These are phyloP conservation scores for Rosalia funebris DNA, from an alignment of 2,888 invertebrate species.

Conservation along the genomic window DNA sequence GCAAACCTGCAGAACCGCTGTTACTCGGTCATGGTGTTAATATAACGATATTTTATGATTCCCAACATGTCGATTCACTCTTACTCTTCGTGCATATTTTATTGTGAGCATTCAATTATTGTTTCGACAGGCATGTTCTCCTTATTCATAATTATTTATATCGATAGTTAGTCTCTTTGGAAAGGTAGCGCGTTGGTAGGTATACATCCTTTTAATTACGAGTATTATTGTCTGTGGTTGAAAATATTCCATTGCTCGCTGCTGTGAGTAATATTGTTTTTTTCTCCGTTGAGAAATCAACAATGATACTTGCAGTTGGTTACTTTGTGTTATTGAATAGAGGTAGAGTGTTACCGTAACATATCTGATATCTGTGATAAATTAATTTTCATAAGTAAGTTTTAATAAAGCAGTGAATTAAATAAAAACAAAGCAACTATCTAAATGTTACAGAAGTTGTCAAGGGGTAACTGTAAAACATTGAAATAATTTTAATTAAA, in stretches of 20 bases:
- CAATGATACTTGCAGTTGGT: no score
- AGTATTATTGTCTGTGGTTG: slow-evolving; percentile 11
- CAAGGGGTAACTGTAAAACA: no score
- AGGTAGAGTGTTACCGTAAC: no score
- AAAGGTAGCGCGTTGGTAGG: background rate
- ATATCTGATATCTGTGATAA: no score
- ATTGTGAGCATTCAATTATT: slow-evolving; percentile 14
- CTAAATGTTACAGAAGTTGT: no score
- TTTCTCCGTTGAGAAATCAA: background rate
- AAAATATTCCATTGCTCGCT: slow-evolving; percentile 10
- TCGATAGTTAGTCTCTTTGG: background rate
- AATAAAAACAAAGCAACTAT: no score
- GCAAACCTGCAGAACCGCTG: slow-evolving; percentile 34
- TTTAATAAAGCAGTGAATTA: no score
- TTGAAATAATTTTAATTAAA: no score
- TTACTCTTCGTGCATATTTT: slow-evolving; percentile 27
- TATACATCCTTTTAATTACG: background rate
- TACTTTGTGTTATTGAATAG: no score
- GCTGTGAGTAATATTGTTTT: background rate
- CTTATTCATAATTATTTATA: slow-evolving; percentile 10
- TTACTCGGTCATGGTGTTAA: slow-evolving; percentile 34
- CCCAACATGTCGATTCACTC: slow-evolving; percentile 23
- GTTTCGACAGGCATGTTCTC: slow-evolving; percentile 15
- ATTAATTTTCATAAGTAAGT: no score
- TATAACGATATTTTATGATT: slow-evolving; percentile 26